phyloP scores from a whole-genome alignment of 2,113 vertebrate species.

The Silurus meridionalis region DNA sequence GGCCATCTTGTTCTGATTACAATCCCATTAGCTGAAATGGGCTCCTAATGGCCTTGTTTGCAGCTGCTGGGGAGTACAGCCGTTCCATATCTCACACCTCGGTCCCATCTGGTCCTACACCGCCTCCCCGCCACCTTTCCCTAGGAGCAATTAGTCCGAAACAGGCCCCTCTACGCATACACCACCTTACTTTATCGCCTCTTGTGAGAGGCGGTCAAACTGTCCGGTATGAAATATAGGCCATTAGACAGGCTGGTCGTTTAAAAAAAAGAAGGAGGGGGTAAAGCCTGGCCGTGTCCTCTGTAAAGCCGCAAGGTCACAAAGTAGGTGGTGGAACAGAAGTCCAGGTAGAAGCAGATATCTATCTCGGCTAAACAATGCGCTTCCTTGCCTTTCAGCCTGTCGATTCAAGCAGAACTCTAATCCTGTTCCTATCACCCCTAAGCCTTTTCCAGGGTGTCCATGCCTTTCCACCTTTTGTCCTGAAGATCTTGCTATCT shows the following conservation, averaged over 20 bases:
- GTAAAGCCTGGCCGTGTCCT: background rate
- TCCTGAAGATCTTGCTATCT: background rate
- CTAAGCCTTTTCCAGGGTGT: background rate
- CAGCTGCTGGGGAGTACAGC: constrained; percentile 51
- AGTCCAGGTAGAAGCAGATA: background rate
- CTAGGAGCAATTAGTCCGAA: constrained; percentile 6
- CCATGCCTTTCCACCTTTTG: constrained; percentile 16
- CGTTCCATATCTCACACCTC: constrained; percentile 40
- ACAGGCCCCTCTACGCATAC: background rate
- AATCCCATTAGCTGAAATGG: constrained; percentile 62
- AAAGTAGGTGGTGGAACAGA: constrained; percentile 12
- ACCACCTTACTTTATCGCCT: background rate
- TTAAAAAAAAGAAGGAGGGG: no score
- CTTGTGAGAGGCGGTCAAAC: background rate
- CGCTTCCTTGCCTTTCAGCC: constrained; percentile 6
- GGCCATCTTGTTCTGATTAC: constrained; percentile 67
- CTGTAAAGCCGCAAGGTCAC: background rate
- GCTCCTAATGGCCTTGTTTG: constrained; percentile 68
- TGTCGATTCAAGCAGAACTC: background rate
- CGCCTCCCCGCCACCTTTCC: constrained; percentile 14
- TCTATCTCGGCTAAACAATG: background rate
- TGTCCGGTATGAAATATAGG: background rate
- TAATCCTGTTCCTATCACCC: background rate
- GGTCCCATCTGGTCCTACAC: constrained; percentile 11
- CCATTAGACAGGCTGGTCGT: background rate